These are phyloP conservation scores for Augiades crinisus DNA, from an alignment of 2,888 invertebrate species.

Conservation along the genomic window DNA sequence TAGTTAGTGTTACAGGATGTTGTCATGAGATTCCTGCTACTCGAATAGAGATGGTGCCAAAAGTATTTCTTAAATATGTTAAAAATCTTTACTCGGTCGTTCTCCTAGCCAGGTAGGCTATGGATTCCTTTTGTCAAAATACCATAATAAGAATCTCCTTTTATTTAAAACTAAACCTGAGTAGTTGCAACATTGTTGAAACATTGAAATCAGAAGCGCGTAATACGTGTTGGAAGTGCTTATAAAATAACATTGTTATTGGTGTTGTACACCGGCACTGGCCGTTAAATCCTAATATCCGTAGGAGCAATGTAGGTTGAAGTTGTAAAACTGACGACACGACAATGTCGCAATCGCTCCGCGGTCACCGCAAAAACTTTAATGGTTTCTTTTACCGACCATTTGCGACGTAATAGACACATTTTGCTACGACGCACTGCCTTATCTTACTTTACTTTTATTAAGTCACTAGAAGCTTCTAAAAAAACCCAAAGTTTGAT, in stretches of 20 bases:
- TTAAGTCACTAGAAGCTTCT: too few species aligned
- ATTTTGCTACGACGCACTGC: slow-evolving; percentile 46
- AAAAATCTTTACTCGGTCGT: too few species aligned
- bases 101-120: too few species aligned
- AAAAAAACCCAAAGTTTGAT: too few species aligned
- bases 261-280: slow-evolving; percentile 9
- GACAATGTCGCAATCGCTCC: slow-evolving; percentile 49
- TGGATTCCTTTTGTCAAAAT: too few species aligned
- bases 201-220: not conserved
- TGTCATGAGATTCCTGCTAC: too few species aligned
- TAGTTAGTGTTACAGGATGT: not conserved
- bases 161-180: too few species aligned
- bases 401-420: slow-evolving; percentile 49
- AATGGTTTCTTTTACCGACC: slow-evolving; percentile 66
- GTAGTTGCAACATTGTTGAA: not conserved
- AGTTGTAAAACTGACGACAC: slow-evolving; percentile 45
- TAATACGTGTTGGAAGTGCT: slow-evolving; percentile 11
- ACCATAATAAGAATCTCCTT: too few species aligned
- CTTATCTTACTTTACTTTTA: too few species aligned
- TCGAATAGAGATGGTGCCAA: too few species aligned
- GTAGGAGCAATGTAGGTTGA: slow-evolving; percentile 33
- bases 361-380: slow-evolving; percentile 60
- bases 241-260: slow-evolving; percentile 21
- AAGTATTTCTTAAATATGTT: too few species aligned
- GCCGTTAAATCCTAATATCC: slow-evolving; percentile 32